Evolutionary conservation across 2,113 vertebrate species (phyloP).

Genomic region (Alaudala cheleensis): DNA sequence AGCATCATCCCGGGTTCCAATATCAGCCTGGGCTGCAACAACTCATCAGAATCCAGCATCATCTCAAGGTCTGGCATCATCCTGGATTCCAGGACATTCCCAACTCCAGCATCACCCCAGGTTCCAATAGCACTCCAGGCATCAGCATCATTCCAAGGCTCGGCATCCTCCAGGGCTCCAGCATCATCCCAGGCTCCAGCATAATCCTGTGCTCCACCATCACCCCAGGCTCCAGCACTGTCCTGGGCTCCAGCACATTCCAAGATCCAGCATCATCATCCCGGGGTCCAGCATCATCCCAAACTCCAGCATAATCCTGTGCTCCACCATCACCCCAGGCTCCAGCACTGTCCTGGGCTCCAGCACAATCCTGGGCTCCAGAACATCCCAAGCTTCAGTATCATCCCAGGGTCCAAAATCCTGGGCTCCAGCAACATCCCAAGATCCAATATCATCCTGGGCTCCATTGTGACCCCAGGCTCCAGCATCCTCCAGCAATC

Average conservation of each 20-base stretch:
- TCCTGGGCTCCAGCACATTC: fast-evolving
- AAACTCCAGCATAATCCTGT: not conserved
- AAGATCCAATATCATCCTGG: fast-evolving
- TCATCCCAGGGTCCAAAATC: fast-evolving
- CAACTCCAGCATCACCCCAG: not conserved
- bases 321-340: not conserved
- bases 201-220: not conserved
- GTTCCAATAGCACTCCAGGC: not conserved
- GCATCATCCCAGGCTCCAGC: fast-evolving
- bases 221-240: not conserved
- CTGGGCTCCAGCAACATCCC: not conserved
- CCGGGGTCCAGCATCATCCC: not conserved
- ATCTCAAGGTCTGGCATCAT: not conserved
- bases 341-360: not conserved
- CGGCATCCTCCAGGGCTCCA: not conserved
- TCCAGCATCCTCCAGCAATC: not conserved
- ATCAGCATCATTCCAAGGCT: too few species aligned
- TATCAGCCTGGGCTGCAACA: too few species aligned
- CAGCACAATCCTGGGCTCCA: not conserved
- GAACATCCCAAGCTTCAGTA: fast-evolving
- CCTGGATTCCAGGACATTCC: too few species aligned
- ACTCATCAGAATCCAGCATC: not conserved
- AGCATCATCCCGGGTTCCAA: too few species aligned
- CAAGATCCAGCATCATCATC: not conserved
- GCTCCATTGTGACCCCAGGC: not conserved